Conservation (phyloP, 2,888 invertebrate species). For the Pristionchus mayeri region DNA sequence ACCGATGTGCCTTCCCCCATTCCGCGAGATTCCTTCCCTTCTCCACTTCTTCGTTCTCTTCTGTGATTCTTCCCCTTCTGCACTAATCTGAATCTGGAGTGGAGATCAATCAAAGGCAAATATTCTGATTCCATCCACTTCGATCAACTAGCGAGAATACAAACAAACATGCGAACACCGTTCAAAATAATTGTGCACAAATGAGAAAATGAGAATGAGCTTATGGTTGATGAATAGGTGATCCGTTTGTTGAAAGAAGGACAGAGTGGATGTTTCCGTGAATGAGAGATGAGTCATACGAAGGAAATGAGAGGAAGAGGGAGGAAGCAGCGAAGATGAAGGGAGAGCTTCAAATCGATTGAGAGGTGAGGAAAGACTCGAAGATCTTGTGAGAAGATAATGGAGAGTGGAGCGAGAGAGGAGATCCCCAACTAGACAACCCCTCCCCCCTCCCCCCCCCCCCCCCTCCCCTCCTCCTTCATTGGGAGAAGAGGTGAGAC, state of each 20-base stretch:
- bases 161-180: neutral
- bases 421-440: slow-evolving; percentile 19
- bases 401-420: slow-evolving; percentile 15
- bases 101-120: neutral
- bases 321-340: neutral
- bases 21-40: neutral
- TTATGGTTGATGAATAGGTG: neutral
- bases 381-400: neutral
- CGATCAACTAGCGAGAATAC: neutral
- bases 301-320: slow-evolving; percentile 7
- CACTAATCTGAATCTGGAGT: neutral
- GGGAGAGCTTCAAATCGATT: neutral
- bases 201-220: neutral
- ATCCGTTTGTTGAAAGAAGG: neutral
- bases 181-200: no score
- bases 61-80: neutral
- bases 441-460: neutral
- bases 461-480: neutral
- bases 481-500: neutral
- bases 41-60: slow-evolving; percentile 24
- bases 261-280: neutral
- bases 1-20: slow-evolving; percentile 39
- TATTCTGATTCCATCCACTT: neutral
- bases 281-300: neutral
- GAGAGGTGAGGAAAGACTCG: slow-evolving; percentile 15